Percentiles rank a stretch among this genome's conserved stretches.
phyloP scores from a whole-genome alignment of 2,888 invertebrate species.

The Melolontha melolontha region DNA sequence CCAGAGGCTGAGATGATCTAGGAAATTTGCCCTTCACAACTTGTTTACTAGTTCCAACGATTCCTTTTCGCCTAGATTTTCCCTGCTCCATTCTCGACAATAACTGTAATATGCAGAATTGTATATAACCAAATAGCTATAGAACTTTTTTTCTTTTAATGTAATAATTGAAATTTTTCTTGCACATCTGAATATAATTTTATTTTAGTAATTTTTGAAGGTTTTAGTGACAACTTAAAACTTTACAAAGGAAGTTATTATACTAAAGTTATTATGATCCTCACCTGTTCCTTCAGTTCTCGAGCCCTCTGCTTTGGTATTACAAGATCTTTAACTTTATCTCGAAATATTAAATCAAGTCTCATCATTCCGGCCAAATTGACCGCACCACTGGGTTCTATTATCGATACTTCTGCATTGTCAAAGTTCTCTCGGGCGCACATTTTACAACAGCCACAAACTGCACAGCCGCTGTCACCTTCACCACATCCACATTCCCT shows the following conservation, averaged over 20 bases:
- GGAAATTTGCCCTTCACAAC: conserved; percentile 57
- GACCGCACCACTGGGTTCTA: conserved; percentile 65
- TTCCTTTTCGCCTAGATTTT: conserved; percentile 66
- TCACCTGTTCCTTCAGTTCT: conserved; percentile 70
- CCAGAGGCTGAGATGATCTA: conserved; percentile 46
- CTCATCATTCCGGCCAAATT: conserved; percentile 71
- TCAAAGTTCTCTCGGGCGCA: conserved; percentile 82
- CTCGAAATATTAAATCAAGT: conserved; percentile 69
- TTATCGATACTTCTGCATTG: conserved; percentile 67
- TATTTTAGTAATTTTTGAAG: no score
- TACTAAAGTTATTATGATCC: neutral
- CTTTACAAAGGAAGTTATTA: no score
- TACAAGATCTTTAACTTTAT: conserved; percentile 61
- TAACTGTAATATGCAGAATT: conserved; percentile 44
- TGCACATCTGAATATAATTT: no score
- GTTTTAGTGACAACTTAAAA: no score
- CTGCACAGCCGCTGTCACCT: conserved; percentile 93
- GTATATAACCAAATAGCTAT: no score
- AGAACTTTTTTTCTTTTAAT: no score
- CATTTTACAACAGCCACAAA: conserved; percentile 91
- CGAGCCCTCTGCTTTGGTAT: conserved; percentile 67
- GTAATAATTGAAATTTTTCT: no score
- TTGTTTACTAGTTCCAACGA: conserved; percentile 62
- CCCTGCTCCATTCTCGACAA: conserved; percentile 70
- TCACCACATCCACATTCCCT: conserved; percentile 96